Percentiles rank a stretch among this genome's conserved stretches.
Conservation (phyloP, 2,888 invertebrate genomes). For the Andrena fulva region DNA sequence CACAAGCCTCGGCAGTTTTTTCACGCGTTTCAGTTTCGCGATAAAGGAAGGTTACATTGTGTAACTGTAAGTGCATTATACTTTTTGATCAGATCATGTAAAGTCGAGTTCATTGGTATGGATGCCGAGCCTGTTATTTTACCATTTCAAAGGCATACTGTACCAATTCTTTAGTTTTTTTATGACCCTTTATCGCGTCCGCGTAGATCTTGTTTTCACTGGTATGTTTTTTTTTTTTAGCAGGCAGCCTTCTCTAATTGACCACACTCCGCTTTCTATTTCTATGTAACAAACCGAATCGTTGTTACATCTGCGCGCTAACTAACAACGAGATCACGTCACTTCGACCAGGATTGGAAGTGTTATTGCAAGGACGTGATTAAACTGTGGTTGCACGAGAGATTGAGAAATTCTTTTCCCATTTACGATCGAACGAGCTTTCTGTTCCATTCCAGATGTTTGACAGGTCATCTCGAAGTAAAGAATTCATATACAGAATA, state of each 20-base stretch:
- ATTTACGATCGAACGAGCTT: background rate
- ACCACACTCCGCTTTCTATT: slow-evolving; percentile 72
- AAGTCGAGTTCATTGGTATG: background rate
- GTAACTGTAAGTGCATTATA: slow-evolving; percentile 13
- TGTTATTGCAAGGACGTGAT: slow-evolving; percentile 34
- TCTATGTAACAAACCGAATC: slow-evolving; percentile 71
- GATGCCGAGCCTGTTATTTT: slow-evolving; percentile 13
- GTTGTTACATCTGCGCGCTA: slow-evolving; percentile 43
- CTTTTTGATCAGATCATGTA: slow-evolving; percentile 30
- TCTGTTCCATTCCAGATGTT: too few relatives aligned
- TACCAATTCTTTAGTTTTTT: slow-evolving; percentile 17
- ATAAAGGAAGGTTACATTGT: slow-evolving; percentile 4
- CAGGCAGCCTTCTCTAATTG: slow-evolving; percentile 59
- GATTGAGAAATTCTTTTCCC: slow-evolving; percentile 34
- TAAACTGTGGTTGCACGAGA: slow-evolving; percentile 2
- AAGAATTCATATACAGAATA: too few relatives aligned
- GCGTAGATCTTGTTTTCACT: slow-evolving; percentile 45
- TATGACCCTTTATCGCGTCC: background rate
- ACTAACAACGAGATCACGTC: slow-evolving; percentile 43
- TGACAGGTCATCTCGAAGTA: background rate
- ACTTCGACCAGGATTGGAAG: slow-evolving; percentile 41
- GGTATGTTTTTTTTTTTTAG: slow-evolving; percentile 36
- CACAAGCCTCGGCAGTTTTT: background rate
- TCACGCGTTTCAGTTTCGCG: background rate
- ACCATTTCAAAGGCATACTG: slow-evolving; percentile 29